Evolutionary conservation across 2,797 vertebrate genomes (phyloP).

Genomic region (Hippocampus kuda): DNA sequence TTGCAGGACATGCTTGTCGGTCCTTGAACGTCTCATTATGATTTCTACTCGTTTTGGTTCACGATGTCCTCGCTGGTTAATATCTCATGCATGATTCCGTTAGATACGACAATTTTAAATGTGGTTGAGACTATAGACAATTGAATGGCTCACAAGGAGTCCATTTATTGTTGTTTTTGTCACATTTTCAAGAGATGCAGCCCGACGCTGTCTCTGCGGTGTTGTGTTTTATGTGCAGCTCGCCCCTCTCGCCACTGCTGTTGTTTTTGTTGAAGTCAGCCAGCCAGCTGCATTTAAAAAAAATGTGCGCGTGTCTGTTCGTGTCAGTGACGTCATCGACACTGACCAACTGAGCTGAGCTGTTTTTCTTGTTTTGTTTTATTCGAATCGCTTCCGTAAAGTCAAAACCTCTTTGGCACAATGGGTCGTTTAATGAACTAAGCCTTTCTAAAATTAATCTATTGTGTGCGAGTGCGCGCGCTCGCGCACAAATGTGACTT

Average conservation of each 20-base stretch:
- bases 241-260: background rate
- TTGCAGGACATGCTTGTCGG: background rate
- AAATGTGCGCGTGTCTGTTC: background rate
- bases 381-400: background rate
- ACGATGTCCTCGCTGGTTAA: background rate
- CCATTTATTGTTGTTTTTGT: slow-evolving; percentile 18
- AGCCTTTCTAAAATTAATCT: slow-evolving; percentile 13
- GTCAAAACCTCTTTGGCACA: background rate
- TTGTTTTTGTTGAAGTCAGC: slow-evolving; percentile 4
- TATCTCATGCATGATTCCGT: slow-evolving; percentile 23
- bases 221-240: slow-evolving; percentile 33
- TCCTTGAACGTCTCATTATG: background rate
- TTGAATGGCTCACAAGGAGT: slow-evolving; percentile 26
- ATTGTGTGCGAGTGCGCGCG: background rate
- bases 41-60: background rate
- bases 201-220: slow-evolving; percentile 21
- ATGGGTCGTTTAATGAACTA: slow-evolving; percentile 2
- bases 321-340: background rate
- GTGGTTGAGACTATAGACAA: slow-evolving; percentile 14
- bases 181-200: slow-evolving; percentile 32
- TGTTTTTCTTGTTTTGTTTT: background rate
- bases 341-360: background rate
- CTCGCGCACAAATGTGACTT: background rate
- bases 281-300: background rate
- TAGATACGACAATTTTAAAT: slow-evolving; percentile 11